These are phyloP conservation scores for Climacteris rufus DNA, from an alignment of 2,113 vertebrate genomes.

Conservation along the genomic window DNA sequence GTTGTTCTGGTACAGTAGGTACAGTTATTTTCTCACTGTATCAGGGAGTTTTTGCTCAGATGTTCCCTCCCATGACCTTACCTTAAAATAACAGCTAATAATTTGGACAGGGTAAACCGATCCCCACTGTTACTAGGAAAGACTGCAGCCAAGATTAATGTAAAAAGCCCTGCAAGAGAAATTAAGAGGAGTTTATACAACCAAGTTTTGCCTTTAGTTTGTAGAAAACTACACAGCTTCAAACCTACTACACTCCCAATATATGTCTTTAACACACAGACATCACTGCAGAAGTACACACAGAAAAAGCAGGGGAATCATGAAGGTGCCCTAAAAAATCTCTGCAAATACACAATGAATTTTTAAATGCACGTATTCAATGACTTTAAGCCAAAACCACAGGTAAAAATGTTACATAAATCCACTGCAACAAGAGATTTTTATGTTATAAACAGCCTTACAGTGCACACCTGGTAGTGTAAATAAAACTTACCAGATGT, in stretches of 20 bases:
- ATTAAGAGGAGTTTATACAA: not conserved
- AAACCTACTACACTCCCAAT: not conserved
- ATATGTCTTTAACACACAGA: not conserved
- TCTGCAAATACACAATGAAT: not conserved
- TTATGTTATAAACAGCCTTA: not conserved
- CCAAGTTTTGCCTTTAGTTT: not conserved
- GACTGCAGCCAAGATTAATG: conserved; percentile 89
- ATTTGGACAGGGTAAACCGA: conserved; percentile 93
- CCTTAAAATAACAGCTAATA: conserved; percentile 92
- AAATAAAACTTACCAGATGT: conserved; percentile 85
- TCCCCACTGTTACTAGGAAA: conserved; percentile 98
- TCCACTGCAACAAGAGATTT: not conserved
- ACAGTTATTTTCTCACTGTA: not conserved
- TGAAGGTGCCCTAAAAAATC: not conserved
- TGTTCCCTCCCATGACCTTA: conserved; percentile 55
- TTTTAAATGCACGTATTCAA: not conserved
- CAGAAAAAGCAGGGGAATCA: not conserved
- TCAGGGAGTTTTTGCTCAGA: not conserved
- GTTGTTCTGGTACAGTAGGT: not conserved
- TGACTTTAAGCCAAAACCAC: not conserved
- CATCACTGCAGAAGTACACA: not conserved
- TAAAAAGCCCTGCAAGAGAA: conserved; percentile 85
- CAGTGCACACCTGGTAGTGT: not conserved
- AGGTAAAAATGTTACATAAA: not conserved
- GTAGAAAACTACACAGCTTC: not conserved